Percentiles rank a stretch among this genome's conserved stretches.
Conservation (phyloP, 1,140 invertebrate genomes). For the Drosophila sp. region DNA sequence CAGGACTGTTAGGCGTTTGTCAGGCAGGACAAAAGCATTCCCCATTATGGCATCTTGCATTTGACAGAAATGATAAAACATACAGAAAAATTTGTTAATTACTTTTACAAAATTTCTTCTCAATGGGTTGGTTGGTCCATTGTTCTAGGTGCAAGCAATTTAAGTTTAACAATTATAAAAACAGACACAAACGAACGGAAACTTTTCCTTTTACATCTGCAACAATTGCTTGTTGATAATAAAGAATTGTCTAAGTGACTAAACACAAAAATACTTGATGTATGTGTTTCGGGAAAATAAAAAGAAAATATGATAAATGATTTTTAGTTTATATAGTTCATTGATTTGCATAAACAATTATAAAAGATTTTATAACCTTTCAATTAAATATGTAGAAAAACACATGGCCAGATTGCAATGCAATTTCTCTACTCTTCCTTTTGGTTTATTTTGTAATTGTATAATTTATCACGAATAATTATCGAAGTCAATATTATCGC, state of each 20-base stretch:
- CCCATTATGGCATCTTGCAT: conserved; percentile 30
- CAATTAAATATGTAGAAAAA: too few species aligned
- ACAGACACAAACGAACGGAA: background rate
- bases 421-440: too few species aligned
- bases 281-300: too few species aligned
- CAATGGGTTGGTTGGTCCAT: conserved; percentile 8
- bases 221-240: background rate
- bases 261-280: background rate
- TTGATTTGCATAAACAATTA: too few species aligned
- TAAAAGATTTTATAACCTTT: too few species aligned
- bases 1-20: background rate
- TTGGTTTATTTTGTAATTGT: too few species aligned
- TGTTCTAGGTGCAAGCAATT: conserved; percentile 51
- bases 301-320: too few species aligned
- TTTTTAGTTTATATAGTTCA: too few species aligned
- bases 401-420: too few species aligned
- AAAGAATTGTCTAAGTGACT: conserved; percentile 10
- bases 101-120: conserved; percentile 45
- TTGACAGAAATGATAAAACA: conserved; percentile 34
- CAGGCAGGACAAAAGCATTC: conserved; percentile 18
- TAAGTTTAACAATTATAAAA: conserved; percentile 42
- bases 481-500: too few species aligned
- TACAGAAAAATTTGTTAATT: conserved; percentile 69
- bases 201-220: background rate
- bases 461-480: too few species aligned